Evolutionary conservation across 2,797 vertebrate species (phyloP), one percentile per base, ranked within the genome.

Genomic region (Acanthiza pusilla): DNA sequence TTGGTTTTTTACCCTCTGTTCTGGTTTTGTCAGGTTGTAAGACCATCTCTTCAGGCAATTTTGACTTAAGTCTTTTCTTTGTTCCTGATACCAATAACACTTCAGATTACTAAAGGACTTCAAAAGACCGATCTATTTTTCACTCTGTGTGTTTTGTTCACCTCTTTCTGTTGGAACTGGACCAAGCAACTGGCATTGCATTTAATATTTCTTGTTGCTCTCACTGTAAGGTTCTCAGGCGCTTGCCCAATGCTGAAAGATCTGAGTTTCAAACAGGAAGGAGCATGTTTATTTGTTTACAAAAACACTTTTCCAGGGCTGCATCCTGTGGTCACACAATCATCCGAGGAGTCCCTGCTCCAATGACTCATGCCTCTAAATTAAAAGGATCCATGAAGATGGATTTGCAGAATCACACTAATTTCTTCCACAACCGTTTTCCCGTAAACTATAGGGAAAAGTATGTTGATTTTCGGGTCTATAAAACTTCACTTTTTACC

Each of bases 261-360:
- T 85, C 75, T 48, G 76, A 76, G 60, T 84, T 90, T 90, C 96
- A 50, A 93, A 91, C 88, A 94, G 93, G 94, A 95, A 97, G 79
- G 63, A 91, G 60, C 91, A 86, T 97, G 92, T 94, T 97, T 96
- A 89, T 96, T 97, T 96, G 89, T 96, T 96, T 96, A 93, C 92
- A 92, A 71, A 88, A 93, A 93, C 92, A 90, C 94, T 96, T 95
- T 91, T 96, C 55, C 85, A 96, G 91, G 42, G 32, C 89, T 80
- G 91, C 85, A 90, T 96, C 95, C 94, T 96, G 91, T 95, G 94
- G 94, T 94, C 96, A 91, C 20, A 73, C 79, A 76, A 53, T 45
- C 87, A 50, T 51, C 62, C 45, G 22, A 92, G 87, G 29, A 78
- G 89, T 76, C 89, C 85, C 55, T 61, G 85, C 88, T 94, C 77